Conservation (phyloP, 2,113 vertebrate species). For the Prunella himalayana region DNA sequence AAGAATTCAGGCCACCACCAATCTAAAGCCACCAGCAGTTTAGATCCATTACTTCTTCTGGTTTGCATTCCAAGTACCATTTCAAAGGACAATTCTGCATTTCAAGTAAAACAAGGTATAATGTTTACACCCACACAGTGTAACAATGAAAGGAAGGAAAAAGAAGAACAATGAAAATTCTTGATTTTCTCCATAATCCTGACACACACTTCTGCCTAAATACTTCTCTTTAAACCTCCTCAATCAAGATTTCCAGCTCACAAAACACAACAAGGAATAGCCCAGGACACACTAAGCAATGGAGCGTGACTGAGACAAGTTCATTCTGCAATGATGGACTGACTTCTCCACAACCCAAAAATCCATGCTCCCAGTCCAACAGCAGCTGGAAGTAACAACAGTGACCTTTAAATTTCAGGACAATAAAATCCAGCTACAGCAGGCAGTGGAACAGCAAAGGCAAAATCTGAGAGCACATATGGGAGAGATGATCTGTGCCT, state of each 20-base stretch:
- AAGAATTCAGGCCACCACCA: background rate
- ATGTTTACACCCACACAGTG: background rate
- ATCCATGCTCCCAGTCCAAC: background rate
- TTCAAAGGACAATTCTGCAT: background rate
- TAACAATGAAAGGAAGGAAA: background rate
- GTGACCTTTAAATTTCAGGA: background rate
- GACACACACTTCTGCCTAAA: background rate
- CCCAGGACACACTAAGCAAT: background rate
- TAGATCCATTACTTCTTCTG: background rate
- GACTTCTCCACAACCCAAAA: background rate
- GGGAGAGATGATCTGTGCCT: background rate
- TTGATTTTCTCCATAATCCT: background rate
- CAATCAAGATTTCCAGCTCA: background rate
- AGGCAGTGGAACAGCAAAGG: background rate
- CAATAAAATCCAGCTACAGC: background rate
- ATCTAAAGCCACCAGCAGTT: background rate
- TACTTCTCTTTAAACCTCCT: background rate
- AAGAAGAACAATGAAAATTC: background rate
- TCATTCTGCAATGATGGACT: background rate
- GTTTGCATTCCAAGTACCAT: background rate
- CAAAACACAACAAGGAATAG: background rate
- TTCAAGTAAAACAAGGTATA: background rate
- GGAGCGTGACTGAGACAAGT: fast-evolving
- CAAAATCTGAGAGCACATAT: background rate
- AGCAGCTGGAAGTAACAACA: background rate